Conservation (phyloP, 2,113 vertebrate genomes). For the Candoia aspera region DNA sequence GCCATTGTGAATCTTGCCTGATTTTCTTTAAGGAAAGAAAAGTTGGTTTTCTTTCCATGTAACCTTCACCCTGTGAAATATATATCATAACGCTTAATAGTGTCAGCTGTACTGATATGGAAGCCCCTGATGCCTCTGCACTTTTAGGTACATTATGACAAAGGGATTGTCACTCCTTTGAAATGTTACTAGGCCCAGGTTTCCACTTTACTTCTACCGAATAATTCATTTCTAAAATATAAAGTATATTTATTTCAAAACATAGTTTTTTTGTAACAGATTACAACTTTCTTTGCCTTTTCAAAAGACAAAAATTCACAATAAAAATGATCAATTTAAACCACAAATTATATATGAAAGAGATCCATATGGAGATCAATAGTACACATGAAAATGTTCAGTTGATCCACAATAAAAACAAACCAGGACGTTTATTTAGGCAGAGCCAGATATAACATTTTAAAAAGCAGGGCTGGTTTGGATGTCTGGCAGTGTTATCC, state of each 20-base stretch:
- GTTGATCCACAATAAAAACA: background rate
- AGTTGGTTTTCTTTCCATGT: background rate
- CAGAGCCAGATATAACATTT: background rate
- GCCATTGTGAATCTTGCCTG: background rate
- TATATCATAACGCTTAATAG: background rate
- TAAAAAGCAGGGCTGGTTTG: background rate
- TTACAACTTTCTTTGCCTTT: background rate
- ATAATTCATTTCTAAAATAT: background rate
- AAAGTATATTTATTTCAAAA: background rate
- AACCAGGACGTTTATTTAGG: background rate
- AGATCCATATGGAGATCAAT: background rate
- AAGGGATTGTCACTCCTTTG: background rate
- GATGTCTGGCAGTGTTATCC: too few species aligned
- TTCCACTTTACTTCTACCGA: background rate
- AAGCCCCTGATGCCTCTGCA: background rate
- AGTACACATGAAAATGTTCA: background rate
- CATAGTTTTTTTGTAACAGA: background rate
- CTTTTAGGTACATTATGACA: background rate
- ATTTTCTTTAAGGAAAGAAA: slow-evolving; percentile 18
- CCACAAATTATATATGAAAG: background rate
- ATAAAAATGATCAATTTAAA: background rate
- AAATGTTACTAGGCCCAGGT: background rate
- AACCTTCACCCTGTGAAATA: background rate
- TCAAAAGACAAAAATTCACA: background rate
- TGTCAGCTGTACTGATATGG: background rate